Evolutionary conservation across 1,140 invertebrate genomes (phyloP), one percentile per base, ranked within the genome.

Genomic region (Helicorthomorpha holstii): DNA sequence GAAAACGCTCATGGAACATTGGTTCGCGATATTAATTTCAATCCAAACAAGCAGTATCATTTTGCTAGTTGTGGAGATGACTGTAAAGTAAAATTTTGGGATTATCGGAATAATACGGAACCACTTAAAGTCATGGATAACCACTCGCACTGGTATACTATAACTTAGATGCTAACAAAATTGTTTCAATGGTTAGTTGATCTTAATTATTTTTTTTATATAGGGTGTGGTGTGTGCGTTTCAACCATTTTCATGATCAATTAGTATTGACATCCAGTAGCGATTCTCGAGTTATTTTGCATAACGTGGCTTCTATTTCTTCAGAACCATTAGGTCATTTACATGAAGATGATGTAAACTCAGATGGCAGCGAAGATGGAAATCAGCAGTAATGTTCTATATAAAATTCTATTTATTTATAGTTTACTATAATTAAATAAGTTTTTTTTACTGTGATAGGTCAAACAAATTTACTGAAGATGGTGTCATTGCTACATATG

Each of bases 171-270:
- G 26, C 51, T 51, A 46, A 51, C 25, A 42, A 29, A n/a, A 23
- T 24, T 21, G 12, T 27, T 52, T 3, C 23, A 16, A 3, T 49
- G 25, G 27, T 47, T 42, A 21, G 4, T 29, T 21, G 16, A n/a
- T 22, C 29, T 44, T 44, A 12, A 21, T 0, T 22, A 45, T 16
- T 38, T 51, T 58, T 57, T 53, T 57, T 53, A 57, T 64, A 49
- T 66, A 83, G 81, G 82, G 80, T 95, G 16, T 96, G 91, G 91
- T 82, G 77, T 49, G 85, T 94, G 1, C 75, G 85, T 43, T 97
- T 91, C 61, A 98, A 98, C 71, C 83, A 81, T 56, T 95, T 92
- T 65, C 93, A 98, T 68, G 94, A 98, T 67, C 92, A 98, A 69
- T 69, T 98, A 19, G 69, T 98, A n/a, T 67, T 98, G 49, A 88